Evolutionary conservation across 1,140 invertebrate species (phyloP).

Genomic region (Drosophila grimshawi): DNA sequence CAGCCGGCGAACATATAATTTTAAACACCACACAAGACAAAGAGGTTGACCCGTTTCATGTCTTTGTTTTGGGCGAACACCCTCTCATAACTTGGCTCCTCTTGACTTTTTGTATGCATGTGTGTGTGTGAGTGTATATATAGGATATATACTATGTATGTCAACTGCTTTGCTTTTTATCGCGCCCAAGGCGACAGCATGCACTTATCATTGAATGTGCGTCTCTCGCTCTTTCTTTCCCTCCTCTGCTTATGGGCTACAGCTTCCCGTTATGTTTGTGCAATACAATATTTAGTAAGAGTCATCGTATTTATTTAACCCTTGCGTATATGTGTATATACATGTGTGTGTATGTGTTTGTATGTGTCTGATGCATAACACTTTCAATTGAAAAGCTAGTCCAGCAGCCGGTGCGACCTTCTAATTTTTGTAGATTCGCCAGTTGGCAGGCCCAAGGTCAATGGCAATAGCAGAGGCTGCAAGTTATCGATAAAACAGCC

Average conservation of each 20-base stretch:
- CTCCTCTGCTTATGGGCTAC: slow-evolving; percentile 1
- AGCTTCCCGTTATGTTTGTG: slow-evolving; percentile 22
- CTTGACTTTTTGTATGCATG: slow-evolving; percentile 57
- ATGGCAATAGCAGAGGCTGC: slow-evolving; percentile 7
- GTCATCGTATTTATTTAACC: slow-evolving; percentile 29
- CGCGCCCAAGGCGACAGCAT: slow-evolving; percentile 69
- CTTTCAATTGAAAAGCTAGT: slow-evolving; percentile 21
- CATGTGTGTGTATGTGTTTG: not conserved
- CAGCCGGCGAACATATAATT: slow-evolving; percentile 43
- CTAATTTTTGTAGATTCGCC: slow-evolving; percentile 9
- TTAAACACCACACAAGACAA: slow-evolving; percentile 15
- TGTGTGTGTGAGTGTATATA: slow-evolving; percentile 10
- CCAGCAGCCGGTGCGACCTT: slow-evolving; percentile 21
- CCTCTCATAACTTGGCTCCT: slow-evolving; percentile 63
- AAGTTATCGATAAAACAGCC: slow-evolving; percentile 6
- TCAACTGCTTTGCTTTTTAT: slow-evolving; percentile 61
- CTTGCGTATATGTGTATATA: too few relatives aligned
- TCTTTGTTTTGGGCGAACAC: slow-evolving; percentile 59
- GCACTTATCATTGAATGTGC: slow-evolving; percentile 59
- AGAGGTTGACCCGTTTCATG: slow-evolving; percentile 23
- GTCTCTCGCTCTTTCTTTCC: slow-evolving; percentile 3
- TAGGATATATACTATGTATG: slow-evolving; percentile 55
- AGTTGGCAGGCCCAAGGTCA: slow-evolving; percentile 31
- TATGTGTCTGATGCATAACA: slow-evolving; percentile 19
- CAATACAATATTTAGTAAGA: slow-evolving; percentile 26